Base-by-base conservation (phyloP, 2,888 invertebrate genomes). In the Idaea dimidiata region DNA sequence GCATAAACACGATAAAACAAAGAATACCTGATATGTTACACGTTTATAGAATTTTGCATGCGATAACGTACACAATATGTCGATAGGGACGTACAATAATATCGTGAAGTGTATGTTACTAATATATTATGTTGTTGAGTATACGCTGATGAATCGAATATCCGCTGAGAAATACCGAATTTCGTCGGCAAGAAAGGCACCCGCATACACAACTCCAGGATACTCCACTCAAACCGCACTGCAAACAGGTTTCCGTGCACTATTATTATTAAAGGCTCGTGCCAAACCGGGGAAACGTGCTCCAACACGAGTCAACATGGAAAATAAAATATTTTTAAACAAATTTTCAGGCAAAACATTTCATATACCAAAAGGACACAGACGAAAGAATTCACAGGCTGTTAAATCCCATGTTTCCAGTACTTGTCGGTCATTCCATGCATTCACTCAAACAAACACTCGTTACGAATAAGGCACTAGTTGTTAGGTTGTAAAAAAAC, bases 251-350 rank as follows among this genome's bases (percentile, higher is more conserved):
- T 92, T 87, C 72, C 79, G 88, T 89, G 87, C 89, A 90, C 89
- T 91, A 91, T 91, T 91, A 92, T 91, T 92, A 91, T 90, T 91
- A 88, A 74, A 85, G 88, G 84, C 89, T 91, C 91, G 90, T 91
- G 91, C 91, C 89, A 88, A 90, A 89, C 85, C 76, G 82, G 77
- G 81, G 80, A 87, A 88, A 86, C 86, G 84, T 87, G 87, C 86
- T 78, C 76, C 71, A 77, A 76, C 77, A 84, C 77, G 79, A 82
- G 80, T 82, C 81, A 87, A 89, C 87, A 88, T 88, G 86, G 80
- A 84, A 82, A 75, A 71, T 69, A 75, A 80, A 82, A 80, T 76
- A 76, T 43, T 43, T 43, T 43, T 72, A 78, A 82, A 81, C 74
- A 71, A 3, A 3, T 74, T 73, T 54, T 54, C 72, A 78, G 78